phyloP scores from a whole-genome alignment of 2,797 vertebrate genomes.

The Malurus splendens region DNA sequence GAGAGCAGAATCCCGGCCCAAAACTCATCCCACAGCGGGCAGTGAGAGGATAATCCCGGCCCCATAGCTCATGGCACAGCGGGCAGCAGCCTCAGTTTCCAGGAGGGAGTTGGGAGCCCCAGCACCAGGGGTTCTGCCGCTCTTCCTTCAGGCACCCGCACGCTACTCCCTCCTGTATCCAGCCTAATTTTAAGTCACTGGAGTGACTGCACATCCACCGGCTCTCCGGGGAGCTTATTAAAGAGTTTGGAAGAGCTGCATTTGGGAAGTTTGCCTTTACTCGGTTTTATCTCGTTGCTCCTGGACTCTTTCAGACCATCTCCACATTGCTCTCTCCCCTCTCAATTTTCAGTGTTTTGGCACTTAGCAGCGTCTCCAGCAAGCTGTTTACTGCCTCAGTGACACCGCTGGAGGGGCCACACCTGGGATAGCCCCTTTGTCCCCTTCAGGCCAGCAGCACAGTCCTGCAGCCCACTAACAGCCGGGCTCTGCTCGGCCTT shows the following conservation, averaged over 20 bases:
- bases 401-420: rapidly evolving
- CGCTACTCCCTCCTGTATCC: background rate
- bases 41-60: too few species aligned
- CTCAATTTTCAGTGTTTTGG: background rate
- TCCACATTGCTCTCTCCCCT: background rate
- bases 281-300: background rate
- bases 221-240: slow-evolving; percentile 26
- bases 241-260: background rate
- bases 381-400: rapidly evolving
- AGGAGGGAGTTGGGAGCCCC: background rate
- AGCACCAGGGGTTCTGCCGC: background rate
- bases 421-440: rapidly evolving
- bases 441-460: rapidly evolving
- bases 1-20: too few species aligned
- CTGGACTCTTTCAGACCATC: background rate
- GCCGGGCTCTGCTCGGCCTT: rapidly evolving
- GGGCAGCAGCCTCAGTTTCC: background rate
- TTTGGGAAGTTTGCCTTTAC: background rate
- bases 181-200: slow-evolving; percentile 14
- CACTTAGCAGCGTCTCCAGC: background rate
- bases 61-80: background rate
- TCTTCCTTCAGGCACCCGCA: background rate
- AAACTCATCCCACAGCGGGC: too few species aligned
- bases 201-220: background rate
- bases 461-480: rapidly evolving